These are phyloP conservation scores for Episyrphus balteatus DNA, from an alignment of 1,140 invertebrate species.

Conservation along the genomic window DNA sequence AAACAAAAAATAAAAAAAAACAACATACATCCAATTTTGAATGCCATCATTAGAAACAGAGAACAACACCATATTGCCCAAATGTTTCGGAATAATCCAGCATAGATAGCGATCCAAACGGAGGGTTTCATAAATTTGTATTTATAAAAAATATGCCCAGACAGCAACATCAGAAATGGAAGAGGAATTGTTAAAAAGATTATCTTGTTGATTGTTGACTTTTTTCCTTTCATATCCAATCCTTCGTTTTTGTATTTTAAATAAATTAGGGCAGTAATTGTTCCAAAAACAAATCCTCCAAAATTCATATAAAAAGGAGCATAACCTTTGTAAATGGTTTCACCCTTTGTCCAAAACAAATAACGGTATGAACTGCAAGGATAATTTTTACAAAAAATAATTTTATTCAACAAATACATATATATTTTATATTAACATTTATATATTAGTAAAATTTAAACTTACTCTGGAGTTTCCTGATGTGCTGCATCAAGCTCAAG, in stretches of 20 bases:
- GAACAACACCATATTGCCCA: conserved; percentile 20
- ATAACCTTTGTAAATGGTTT: conserved; percentile 24
- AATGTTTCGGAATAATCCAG: conserved; percentile 23
- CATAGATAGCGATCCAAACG: conserved; percentile 26
- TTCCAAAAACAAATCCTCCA: conserved; percentile 25
- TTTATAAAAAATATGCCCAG: conserved; percentile 24
- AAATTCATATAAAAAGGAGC: conserved; percentile 27
- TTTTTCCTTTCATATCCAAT: neutral
- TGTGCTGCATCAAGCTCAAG: conserved; percentile 37
- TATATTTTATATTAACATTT: too few species aligned
- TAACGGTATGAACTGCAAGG: conserved; percentile 25
- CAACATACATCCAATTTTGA: conserved; percentile 26
- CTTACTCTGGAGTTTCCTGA: conserved; percentile 40
- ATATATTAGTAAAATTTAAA: too few species aligned
- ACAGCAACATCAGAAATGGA: conserved; percentile 12
- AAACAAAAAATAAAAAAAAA: too few species aligned
- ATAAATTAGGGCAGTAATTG: conserved; percentile 21
- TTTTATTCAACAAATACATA: too few species aligned
- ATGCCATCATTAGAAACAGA: conserved; percentile 18
- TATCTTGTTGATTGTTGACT: conserved; percentile 10
- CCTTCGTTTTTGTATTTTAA: conserved; percentile 7
- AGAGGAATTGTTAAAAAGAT: conserved; percentile 15
- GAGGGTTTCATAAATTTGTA: conserved; percentile 22
- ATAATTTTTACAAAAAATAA: too few species aligned
- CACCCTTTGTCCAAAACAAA: conserved; percentile 21